Evolutionary conservation across 2,888 invertebrate species (phyloP), one percentile per base, ranked within the genome.

Genomic region (Hypsopygia costalis): DNA sequence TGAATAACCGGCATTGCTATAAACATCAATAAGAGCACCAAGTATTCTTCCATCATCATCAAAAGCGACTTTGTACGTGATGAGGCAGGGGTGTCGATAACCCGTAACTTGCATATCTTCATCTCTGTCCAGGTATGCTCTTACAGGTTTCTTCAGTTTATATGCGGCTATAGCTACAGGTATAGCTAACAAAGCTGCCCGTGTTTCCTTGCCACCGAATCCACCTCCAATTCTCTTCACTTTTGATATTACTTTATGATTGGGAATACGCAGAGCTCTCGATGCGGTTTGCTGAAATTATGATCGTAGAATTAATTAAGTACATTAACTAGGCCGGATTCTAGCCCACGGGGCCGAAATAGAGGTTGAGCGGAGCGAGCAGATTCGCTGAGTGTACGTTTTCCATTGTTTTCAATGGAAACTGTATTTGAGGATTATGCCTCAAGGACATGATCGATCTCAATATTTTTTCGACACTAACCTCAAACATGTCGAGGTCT

Each of bases 141-240:
- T 89, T 0, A 96, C 91, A 5, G 96, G 94, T 52, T 91, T 90
- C 33, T 91, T 90, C 12, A 94, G 74, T 73, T 93, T 94, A 51
- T 90, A 85, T 1, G 96, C 96, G 6, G 96, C 94, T 3, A 96
- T 63, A 1, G 94, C 94, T 7, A 92, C 91, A 2, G 94, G 93
- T 9, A 94, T 58, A 1, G 92, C 91, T 11, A 94, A 63, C 6
- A 92, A 52, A 2, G 80, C 58, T 2, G 90, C 78, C 52, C 93
- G 90, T 0, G 94, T 92, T 80, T 97, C 96, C 77, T 97, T 97
- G 0, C 97, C 97, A 8, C 97, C 97, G 70, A 97, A 97, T 33
- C 95, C 97, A 22, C 97, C 97, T 1, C 96, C 97, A 41, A 97
- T 78, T 56, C 97, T 89, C 72, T 95, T 95, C 0, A 94, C 93